phyloP scores from a whole-genome alignment of 2,888 invertebrate genomes.

The Elmis aenea region DNA sequence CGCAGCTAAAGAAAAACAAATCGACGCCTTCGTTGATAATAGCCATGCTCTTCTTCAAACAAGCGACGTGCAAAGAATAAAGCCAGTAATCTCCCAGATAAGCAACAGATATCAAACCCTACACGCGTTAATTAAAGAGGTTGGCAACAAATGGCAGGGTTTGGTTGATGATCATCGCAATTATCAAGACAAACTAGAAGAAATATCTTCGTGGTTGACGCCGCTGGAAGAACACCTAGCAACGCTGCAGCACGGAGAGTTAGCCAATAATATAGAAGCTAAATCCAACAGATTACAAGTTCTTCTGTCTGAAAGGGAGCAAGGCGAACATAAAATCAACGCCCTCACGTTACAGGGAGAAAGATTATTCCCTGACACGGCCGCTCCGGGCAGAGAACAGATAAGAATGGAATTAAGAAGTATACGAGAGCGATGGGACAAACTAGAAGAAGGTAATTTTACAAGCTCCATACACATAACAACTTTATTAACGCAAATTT shows the following conservation, averaged over 20 bases:
- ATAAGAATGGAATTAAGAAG: constrained; percentile 80
- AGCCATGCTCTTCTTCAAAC: constrained; percentile 81
- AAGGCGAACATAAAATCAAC: constrained; percentile 74
- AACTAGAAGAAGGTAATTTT: constrained; percentile 76
- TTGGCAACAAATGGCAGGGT: constrained; percentile 77
- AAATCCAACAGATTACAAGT: constrained; percentile 66
- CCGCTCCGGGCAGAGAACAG: constrained; percentile 83
- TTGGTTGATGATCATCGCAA: constrained; percentile 78
- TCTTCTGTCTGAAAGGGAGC: constrained; percentile 73
- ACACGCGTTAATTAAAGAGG: constrained; percentile 77
- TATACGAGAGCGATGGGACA: constrained; percentile 83
- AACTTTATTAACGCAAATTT: background rate
- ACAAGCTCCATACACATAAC: too few species aligned
- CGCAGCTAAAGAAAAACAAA: constrained; percentile 72
- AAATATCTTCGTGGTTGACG: constrained; percentile 71
- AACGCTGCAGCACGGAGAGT: constrained; percentile 58
- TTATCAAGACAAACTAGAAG: constrained; percentile 69
- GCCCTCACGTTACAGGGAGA: constrained; percentile 76
- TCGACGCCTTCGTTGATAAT: constrained; percentile 84
- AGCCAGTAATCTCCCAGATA: constrained; percentile 84
- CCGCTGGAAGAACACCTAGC: constrained; percentile 70
- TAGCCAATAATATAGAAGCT: constrained; percentile 57
- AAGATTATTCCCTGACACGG: constrained; percentile 86
- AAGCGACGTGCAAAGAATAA: constrained; percentile 79
- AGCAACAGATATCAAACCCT: constrained; percentile 80